phyloP scores from a whole-genome alignment of 2,113 vertebrate species.

The Clarias macrocephalus region DNA sequence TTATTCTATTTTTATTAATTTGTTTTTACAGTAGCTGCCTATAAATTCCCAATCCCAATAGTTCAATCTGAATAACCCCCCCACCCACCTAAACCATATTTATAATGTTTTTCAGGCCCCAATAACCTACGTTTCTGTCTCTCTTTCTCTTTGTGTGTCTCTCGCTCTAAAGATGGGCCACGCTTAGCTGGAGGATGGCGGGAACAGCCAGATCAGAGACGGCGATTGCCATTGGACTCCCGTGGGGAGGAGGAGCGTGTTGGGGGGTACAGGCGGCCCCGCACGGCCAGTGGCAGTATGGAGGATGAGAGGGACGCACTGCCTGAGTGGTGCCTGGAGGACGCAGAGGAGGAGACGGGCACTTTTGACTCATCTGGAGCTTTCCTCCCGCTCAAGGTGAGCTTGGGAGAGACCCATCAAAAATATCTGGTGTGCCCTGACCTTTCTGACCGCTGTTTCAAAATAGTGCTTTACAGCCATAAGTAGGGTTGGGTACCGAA shows the following conservation, averaged over 20 bases:
- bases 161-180: conserved; percentile 74
- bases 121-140: not conserved
- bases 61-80: not conserved
- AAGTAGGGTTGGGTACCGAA: too few species aligned
- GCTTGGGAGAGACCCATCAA: conserved; percentile 8
- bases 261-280: conserved; percentile 83
- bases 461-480: not conserved
- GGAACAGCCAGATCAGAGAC: conserved; percentile 88
- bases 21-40: not conserved
- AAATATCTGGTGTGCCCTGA: not conserved
- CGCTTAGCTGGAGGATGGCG: conserved; percentile 91
- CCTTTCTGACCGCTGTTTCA: not conserved
- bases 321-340: conserved; percentile 97
- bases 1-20: not conserved
- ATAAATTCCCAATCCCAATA: not conserved
- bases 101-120: not conserved
- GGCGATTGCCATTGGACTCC: conserved; percentile 91
- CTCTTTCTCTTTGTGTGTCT: not conserved
- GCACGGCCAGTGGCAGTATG: conserved; percentile 88
- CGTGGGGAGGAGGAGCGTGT: conserved; percentile 90
- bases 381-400: conserved; percentile 91
- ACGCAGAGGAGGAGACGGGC: conserved; percentile 95
- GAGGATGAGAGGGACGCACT: conserved; percentile 94
- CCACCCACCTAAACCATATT: not conserved
- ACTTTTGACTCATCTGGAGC: conserved; percentile 98